Evolutionary conservation across 2,113 vertebrate species (phyloP).

Genomic region (Mesocricetus auratus): DNA sequence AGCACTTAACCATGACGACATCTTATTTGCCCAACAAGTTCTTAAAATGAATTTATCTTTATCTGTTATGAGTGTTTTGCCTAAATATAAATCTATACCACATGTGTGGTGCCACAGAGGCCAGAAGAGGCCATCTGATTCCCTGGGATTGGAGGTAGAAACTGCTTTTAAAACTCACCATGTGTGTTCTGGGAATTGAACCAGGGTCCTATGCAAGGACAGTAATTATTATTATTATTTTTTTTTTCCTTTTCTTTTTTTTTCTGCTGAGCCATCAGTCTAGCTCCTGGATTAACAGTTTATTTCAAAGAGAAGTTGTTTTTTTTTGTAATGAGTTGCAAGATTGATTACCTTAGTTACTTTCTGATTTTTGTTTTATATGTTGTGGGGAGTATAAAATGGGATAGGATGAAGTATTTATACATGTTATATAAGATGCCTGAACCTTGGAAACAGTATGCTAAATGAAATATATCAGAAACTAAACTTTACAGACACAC

Average conservation of each 20-base stretch:
- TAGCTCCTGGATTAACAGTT: background rate
- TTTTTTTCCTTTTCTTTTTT: background rate
- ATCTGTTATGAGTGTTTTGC: background rate
- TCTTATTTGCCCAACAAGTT: background rate
- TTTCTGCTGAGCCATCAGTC: background rate
- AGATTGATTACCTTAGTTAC: background rate
- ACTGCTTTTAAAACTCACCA: background rate
- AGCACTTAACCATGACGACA: background rate
- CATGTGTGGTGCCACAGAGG: background rate
- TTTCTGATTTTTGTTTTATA: background rate
- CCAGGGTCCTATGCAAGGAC: no score
- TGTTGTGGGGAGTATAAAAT: background rate
- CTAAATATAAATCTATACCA: background rate
- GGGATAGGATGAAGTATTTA: background rate
- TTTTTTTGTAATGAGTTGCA: background rate
- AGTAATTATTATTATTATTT: no score
- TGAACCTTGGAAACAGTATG: background rate
- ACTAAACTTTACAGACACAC: background rate
- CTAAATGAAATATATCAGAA: background rate
- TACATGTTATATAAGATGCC: background rate
- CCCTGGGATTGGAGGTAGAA: background rate
- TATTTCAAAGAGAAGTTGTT: slow-evolving; percentile 19
- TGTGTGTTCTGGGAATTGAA: background rate
- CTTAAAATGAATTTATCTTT: background rate
- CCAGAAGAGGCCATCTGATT: background rate